Percentiles rank a stretch among this genome's conserved stretches.
Evolutionary conservation across 1,140 invertebrate species (phyloP).

Genomic region (Diplogasteroides magnus): DNA sequence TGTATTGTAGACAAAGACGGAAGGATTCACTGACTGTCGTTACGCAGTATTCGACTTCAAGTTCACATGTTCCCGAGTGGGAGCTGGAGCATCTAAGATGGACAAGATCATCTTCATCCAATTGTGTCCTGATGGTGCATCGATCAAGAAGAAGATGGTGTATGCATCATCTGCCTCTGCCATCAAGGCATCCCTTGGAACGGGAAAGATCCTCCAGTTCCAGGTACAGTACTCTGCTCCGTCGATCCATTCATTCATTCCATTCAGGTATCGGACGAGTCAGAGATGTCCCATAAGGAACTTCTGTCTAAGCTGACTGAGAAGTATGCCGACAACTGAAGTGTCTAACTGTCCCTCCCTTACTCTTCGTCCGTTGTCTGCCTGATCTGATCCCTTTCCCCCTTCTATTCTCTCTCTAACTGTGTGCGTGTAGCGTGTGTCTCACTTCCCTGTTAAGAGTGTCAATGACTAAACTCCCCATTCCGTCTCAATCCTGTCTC

Average conservation of each 20-base stretch:
- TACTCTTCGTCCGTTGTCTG: no score
- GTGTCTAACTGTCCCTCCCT: not conserved
- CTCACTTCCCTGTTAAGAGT: no score
- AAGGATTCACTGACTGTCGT: conserved; percentile 49
- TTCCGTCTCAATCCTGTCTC: conserved; percentile 4
- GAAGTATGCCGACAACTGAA: conserved; percentile 51
- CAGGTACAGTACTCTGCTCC: conserved; percentile 35
- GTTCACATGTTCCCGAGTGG: conserved; percentile 48
- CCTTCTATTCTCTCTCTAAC: not conserved
- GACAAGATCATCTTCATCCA: conserved; percentile 55
- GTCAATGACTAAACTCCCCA: conserved; percentile 9
- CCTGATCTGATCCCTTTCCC: no score
- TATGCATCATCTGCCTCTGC: conserved; percentile 57
- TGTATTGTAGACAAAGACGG: conserved; percentile 34
- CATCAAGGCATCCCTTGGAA: conserved; percentile 55
- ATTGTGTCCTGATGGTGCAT: conserved; percentile 54
- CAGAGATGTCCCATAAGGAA: conserved; percentile 52
- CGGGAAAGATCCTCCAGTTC: conserved; percentile 54
- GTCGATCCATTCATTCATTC: not conserved
- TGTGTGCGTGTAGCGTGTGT: conserved; percentile 1
- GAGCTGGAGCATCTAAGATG: conserved; percentile 54
- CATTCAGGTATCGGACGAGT: conserved; percentile 52
- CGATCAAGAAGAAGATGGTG: conserved; percentile 58
- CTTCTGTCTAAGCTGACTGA: conserved; percentile 48
- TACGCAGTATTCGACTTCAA: conserved; percentile 56